Conservation (phyloP, 1,140 invertebrate genomes). For the honey bee (Apis mellifera) region Amel_HAv3.1 CM009931.2:6364001-6364500, state of each 20-base stretch:
- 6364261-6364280: neutral
- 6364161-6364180: neutral
- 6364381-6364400: neutral
- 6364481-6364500: constrained; percentile 34
- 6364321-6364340: neutral
- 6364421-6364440: neutral
- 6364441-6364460: neutral
- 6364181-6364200: too few relatives aligned
- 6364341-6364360: neutral
- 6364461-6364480: constrained; percentile 8
- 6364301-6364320: neutral
- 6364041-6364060: too few relatives aligned
- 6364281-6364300: neutral
- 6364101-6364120: too few relatives aligned
- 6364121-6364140: too few relatives aligned
- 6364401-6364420: neutral
- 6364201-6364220: neutral
- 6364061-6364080: too few relatives aligned
- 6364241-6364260: neutral
- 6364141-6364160: neutral
- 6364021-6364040: too few relatives aligned
- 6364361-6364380: neutral
- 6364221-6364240: too few relatives aligned
- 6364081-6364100: too few relatives aligned
- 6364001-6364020: too few relatives aligned